A percentile compares a stretch with the other conserved stretches of the same genome.
These are phyloP conservation scores for Monopis laevigella DNA, from an alignment of 2,888 invertebrate genomes.

Conservation along the genomic window DNA sequence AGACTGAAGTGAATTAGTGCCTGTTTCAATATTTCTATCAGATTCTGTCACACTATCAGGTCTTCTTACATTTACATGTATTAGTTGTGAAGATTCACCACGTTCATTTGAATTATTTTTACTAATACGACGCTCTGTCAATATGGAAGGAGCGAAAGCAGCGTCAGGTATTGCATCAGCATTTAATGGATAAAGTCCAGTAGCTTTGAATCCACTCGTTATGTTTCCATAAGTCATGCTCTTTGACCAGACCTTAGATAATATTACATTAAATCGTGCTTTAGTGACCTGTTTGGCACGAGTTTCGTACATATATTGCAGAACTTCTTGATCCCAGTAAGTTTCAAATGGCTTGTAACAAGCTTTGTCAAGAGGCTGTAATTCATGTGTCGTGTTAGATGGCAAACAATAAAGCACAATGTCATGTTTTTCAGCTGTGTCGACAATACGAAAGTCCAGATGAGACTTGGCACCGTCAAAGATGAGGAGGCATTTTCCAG, in stretches of 20 bases:
- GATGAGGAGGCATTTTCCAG: constrained; percentile 15
- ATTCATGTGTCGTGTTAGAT: too few relatives aligned
- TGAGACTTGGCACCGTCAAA: constrained; percentile 17
- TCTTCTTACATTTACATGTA: too few relatives aligned
- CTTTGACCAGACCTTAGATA: constrained; percentile 16
- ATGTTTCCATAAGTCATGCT: constrained; percentile 19
- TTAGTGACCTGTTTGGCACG: constrained; percentile 1
- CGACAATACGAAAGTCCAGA: constrained; percentile 15
- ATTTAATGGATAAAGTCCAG: constrained; percentile 19
- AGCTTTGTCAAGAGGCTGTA: too few relatives aligned
- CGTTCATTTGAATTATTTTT: neutral
- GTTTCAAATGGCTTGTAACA: constrained; percentile 15
- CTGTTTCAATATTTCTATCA: neutral
- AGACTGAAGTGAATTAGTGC: neutral
- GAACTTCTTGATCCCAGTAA: constrained; percentile 14
- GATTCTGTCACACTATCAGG: neutral
- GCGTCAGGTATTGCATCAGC: constrained; percentile 15
- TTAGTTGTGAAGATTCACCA: neutral
- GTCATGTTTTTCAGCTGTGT: too few relatives aligned
- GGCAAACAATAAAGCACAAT: too few relatives aligned
- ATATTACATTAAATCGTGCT: constrained; percentile 5
- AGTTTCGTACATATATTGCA: too few relatives aligned
- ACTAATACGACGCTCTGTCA: constrained; percentile 10
- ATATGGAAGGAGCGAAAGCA: constrained; percentile 14
- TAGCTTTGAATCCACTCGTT: constrained; percentile 18